Percentiles rank a stretch among this genome's conserved stretches.
phyloP scores from a whole-genome alignment of 2,797 vertebrate species.

The Gallinago nigripennis region DNA sequence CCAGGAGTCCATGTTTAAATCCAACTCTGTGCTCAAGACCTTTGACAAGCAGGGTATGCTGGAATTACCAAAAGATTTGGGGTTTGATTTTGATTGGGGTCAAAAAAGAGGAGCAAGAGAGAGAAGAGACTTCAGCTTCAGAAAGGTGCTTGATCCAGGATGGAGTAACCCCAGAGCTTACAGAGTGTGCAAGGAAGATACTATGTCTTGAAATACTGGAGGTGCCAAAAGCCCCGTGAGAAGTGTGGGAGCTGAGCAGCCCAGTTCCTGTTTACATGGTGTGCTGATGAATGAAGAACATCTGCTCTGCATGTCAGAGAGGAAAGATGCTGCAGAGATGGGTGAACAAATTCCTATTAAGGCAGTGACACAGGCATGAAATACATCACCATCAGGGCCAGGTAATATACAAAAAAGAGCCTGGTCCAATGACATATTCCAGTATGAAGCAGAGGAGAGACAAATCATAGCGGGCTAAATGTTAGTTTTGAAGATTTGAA shows the following conservation, averaged over 20 bases:
- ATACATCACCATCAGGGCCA: neutral
- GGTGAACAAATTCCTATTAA: neutral
- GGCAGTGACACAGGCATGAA: neutral
- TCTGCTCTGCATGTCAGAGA: accelerated
- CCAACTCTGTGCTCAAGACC: neutral
- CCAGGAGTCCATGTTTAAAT: neutral
- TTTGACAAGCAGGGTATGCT: neutral
- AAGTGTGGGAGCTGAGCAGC: neutral
- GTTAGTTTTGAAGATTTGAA: neutral
- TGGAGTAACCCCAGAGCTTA: neutral
- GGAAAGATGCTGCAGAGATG: neutral
- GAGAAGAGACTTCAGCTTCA: neutral
- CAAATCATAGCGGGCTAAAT: neutral
- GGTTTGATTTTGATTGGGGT: neutral
- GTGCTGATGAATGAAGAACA: neutral
- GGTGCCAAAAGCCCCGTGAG: neutral
- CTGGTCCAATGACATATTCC: neutral
- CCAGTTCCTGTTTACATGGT: neutral
- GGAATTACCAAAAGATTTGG: neutral
- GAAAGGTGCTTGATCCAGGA: neutral
- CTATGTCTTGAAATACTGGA: neutral
- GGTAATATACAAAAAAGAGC: neutral
- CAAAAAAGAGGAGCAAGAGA: neutral
- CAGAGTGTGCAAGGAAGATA: neutral
- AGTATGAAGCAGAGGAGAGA: neutral